These are phyloP conservation scores for Calameuta filiformis DNA, from an alignment of 2,888 invertebrate species.

Conservation along the genomic window DNA sequence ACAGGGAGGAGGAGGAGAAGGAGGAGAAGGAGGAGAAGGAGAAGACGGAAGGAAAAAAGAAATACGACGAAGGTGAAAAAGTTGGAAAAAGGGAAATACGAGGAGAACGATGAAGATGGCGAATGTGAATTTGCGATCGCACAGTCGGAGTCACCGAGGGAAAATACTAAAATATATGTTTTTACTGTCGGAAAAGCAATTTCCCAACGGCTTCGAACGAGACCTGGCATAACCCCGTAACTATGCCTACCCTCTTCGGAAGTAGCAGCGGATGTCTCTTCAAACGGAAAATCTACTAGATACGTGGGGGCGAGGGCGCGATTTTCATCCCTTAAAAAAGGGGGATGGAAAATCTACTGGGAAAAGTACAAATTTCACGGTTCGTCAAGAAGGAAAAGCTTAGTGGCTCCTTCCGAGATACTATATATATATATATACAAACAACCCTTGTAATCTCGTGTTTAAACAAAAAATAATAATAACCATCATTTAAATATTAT, in stretches of 20 bases:
- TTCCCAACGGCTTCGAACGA: constrained; percentile 27
- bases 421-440: background rate
- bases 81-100: background rate
- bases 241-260: background rate
- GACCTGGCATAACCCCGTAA: constrained; percentile 11
- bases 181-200: constrained; percentile 28
- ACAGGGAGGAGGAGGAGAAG: too few species aligned
- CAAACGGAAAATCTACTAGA: background rate
- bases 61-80: background rate
- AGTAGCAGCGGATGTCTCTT: background rate
- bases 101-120: background rate
- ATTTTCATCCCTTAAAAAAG: background rate
- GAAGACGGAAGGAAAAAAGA: background rate
- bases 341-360: background rate
- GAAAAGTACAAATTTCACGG: background rate
- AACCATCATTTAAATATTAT: too few species aligned
- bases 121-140: constrained; percentile 12
- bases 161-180: constrained; percentile 24
- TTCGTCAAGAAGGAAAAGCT: background rate
- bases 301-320: background rate
- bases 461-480: background rate
- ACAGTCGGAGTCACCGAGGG: constrained; percentile 10
- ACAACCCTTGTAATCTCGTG: background rate
- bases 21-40: too few species aligned
- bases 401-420: background rate